These are phyloP conservation scores for Trachymyrmex septentrionalis DNA, from an alignment of 1,140 invertebrate genomes.

Conservation along the genomic window DNA sequence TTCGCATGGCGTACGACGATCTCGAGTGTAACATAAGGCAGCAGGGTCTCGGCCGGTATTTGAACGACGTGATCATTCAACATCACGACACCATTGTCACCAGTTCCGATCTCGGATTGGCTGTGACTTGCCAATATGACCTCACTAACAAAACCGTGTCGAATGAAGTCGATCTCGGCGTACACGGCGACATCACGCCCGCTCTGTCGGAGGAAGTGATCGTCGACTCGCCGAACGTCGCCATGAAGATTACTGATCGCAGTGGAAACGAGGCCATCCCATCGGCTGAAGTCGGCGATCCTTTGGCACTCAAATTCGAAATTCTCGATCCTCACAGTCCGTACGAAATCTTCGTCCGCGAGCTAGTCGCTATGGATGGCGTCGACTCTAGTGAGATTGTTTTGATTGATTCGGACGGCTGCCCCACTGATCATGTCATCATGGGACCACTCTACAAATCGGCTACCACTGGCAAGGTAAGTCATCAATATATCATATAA, in stretches of 20 bases:
- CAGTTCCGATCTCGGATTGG: slow-evolving; percentile 96
- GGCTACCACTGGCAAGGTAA: slow-evolving; percentile 91
- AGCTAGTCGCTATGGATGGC: slow-evolving; percentile 97
- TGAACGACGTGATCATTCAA: slow-evolving; percentile 96
- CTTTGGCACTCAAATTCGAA: slow-evolving; percentile 95
- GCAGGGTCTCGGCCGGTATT: slow-evolving; percentile 93
- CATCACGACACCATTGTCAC: slow-evolving; percentile 98
- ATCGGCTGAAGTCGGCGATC: slow-evolving; percentile 96
- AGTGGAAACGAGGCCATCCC: slow-evolving; percentile 92
- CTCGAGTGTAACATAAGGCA: slow-evolving; percentile 96
- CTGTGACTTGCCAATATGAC: slow-evolving; percentile 97
- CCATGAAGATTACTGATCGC: slow-evolving; percentile 97
- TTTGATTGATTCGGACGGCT: slow-evolving; percentile 96
- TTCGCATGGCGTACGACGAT: slow-evolving; percentile 96
- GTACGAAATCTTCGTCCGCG: slow-evolving; percentile 97
- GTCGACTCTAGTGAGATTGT: slow-evolving; percentile 96
- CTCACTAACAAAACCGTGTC: slow-evolving; percentile 97
- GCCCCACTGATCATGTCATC: slow-evolving; percentile 96
- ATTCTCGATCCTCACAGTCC: slow-evolving; percentile 96
- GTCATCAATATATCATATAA: slow-evolving; percentile 46
- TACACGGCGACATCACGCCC: slow-evolving; percentile 94
- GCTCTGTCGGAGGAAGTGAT: slow-evolving; percentile 94
- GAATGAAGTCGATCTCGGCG: slow-evolving; percentile 95
- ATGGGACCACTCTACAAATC: slow-evolving; percentile 96
- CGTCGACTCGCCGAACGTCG: slow-evolving; percentile 97